These are phyloP conservation scores for Corydoras sp. DNA, from an alignment of 2,113 vertebrate species.

Conservation along the genomic window DNA sequence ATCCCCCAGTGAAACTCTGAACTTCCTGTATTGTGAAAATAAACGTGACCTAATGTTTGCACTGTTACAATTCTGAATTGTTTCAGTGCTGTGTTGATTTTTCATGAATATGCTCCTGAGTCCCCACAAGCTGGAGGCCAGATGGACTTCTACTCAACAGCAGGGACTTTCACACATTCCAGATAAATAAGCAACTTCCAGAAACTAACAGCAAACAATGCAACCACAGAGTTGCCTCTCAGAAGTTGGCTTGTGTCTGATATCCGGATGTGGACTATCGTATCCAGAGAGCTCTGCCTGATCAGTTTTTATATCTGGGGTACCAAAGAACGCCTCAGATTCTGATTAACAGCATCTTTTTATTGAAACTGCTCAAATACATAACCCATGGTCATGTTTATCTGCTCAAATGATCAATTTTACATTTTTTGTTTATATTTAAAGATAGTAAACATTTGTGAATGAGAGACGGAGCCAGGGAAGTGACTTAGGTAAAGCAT, in stretches of 20 bases:
- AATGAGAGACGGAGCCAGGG: no score
- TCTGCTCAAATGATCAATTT: no score
- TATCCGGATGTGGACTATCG: constrained; percentile 39
- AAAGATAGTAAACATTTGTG: no score
- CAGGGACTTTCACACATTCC: constrained; percentile 41
- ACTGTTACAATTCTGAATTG: constrained; percentile 9
- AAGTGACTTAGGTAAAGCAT: no score
- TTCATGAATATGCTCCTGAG: constrained; percentile 11
- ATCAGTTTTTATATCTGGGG: constrained; percentile 41
- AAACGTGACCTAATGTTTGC: constrained; percentile 31
- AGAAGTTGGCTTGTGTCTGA: constrained; percentile 25
- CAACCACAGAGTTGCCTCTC: constrained; percentile 33
- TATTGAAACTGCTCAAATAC: neutral
- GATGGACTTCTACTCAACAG: constrained; percentile 50
- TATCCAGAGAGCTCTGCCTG: constrained; percentile 39
- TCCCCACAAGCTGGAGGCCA: constrained; percentile 34
- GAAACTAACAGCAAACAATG: constrained; percentile 50
- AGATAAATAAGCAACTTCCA: constrained; percentile 50
- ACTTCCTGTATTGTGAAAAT: no score
- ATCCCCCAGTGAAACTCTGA: no score
- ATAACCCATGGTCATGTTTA: no score
- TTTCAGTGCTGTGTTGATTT: constrained; percentile 6
- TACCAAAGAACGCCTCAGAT: constrained; percentile 24
- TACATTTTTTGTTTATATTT: no score
- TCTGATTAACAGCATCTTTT: constrained; percentile 36